phyloP scores from a whole-genome alignment of 2,113 vertebrate species.

The Lontra canadensis region DNA sequence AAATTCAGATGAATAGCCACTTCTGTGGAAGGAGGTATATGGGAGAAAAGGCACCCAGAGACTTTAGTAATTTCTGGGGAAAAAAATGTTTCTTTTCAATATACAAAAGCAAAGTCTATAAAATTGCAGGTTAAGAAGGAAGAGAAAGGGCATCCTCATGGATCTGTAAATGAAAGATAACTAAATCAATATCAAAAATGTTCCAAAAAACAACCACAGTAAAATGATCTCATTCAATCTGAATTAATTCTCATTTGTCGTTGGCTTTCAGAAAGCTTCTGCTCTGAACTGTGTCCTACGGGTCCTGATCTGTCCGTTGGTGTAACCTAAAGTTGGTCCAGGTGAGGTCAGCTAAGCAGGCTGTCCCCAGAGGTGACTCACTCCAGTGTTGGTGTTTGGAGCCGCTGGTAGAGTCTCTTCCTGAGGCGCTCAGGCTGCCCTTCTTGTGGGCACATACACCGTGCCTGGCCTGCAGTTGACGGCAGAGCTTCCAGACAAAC shows the following conservation, averaged over 20 bases:
- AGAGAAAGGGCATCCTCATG: not conserved
- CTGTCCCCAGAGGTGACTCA: not conserved
- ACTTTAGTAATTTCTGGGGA: not conserved
- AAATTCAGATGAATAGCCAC: not conserved
- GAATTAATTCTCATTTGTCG: not conserved
- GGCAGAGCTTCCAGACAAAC: not conserved
- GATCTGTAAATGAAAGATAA: not conserved
- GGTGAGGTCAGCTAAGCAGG: not conserved
- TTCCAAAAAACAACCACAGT: not conserved
- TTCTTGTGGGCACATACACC: no score
- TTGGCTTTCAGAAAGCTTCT: not conserved
- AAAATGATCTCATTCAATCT: not conserved
- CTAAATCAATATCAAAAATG: not conserved
- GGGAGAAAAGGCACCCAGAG: no score
- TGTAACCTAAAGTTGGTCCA: not conserved
- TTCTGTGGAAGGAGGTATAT: not conserved
- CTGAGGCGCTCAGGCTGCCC: fast-evolving
- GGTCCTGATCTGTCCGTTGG: fast-evolving
- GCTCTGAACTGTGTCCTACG: not conserved
- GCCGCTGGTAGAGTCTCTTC: not conserved
- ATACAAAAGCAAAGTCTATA: not conserved
- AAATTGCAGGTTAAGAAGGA: not conserved
- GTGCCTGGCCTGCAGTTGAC: fast-evolving
- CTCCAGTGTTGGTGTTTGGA: not conserved
- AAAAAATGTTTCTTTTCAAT: not conserved